phyloP scores from a whole-genome alignment of 2,113 vertebrate genomes.

The Acrocephalus arundinaceus region DNA sequence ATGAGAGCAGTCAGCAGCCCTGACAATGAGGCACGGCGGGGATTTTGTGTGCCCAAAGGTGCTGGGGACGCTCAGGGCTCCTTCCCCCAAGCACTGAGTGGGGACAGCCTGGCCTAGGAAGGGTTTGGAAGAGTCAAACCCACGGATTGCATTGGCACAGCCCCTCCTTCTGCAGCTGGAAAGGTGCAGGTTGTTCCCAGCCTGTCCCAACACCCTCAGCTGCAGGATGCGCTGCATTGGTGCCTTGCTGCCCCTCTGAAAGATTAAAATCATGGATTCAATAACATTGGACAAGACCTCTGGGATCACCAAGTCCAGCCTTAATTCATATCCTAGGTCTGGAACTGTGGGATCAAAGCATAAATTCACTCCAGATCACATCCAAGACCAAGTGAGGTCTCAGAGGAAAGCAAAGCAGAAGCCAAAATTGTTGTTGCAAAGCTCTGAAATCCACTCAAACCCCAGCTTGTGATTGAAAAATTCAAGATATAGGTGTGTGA shows the following conservation, averaged over 20 bases:
- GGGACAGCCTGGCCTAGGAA: neutral
- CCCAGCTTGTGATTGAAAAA: no score
- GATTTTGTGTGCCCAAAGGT: conserved; percentile 13
- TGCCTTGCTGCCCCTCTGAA: neutral
- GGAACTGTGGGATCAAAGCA: neutral
- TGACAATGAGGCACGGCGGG: neutral
- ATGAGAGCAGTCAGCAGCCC: conserved; percentile 46
- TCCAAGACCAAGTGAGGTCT: neutral
- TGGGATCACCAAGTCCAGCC: neutral
- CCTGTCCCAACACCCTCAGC: neutral
- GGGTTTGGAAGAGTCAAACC: neutral
- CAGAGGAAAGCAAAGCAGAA: neutral
- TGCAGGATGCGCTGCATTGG: accelerated
- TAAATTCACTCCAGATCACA: neutral
- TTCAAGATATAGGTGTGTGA: accelerated
- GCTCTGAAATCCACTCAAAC: neutral
- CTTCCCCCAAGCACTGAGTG: neutral
- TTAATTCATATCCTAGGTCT: neutral
- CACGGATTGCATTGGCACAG: neutral
- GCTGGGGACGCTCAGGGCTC: neutral
- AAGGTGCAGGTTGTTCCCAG: neutral
- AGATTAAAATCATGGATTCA: neutral
- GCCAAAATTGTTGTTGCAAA: neutral
- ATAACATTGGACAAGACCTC: neutral
- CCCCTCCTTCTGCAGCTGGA: neutral